Evolutionary conservation across 2,797 vertebrate species (phyloP).

Genomic region (Leuciscus waleckii): DNA sequence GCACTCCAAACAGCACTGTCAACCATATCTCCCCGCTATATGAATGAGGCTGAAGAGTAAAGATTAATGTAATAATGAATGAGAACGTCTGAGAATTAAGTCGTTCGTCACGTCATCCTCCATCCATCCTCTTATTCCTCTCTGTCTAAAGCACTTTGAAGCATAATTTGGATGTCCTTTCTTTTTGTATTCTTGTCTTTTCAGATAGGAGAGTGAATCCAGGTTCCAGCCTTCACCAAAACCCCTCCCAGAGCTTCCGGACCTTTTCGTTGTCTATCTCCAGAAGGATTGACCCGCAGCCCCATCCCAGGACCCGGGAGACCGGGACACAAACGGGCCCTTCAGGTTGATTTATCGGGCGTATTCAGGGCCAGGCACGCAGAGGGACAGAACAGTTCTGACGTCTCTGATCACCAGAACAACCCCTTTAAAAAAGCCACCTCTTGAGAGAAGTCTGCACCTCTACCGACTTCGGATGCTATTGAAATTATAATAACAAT

Average conservation of each 20-base stretch:
- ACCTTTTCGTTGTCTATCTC: constrained; percentile 65
- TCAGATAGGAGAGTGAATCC: constrained; percentile 49
- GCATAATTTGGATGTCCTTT: constrained; percentile 12
- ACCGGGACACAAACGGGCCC: constrained; percentile 73
- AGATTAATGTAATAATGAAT: constrained; percentile 22
- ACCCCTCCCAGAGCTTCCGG: constrained; percentile 61
- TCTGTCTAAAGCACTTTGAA: constrained; percentile 37
- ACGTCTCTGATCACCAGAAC: constrained; percentile 59
- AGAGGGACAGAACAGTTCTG: constrained; percentile 60
- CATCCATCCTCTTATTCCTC: constrained; percentile 39
- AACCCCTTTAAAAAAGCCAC: constrained; percentile 72
- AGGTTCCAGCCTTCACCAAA: constrained; percentile 57
- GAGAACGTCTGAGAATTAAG: constrained; percentile 22
- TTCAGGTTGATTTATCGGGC: constrained; percentile 83
- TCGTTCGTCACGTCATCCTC: constrained; percentile 39
- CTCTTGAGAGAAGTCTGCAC: constrained; percentile 53
- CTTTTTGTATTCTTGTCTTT: constrained; percentile 61
- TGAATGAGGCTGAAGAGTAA: neutral
- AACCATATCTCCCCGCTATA: neutral
- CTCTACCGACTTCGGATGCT: constrained; percentile 27
- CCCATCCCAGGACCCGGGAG: constrained; percentile 79
- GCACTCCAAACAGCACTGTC: constrained; percentile 1
- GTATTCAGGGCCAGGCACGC: constrained; percentile 72
- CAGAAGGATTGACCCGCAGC: constrained; percentile 71
- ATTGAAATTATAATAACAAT: constrained; percentile 57